Percentiles rank a stretch among this genome's conserved stretches.
Conservation (phyloP, 1,140 invertebrate species). For the Anastrepha obliqua region DNA sequence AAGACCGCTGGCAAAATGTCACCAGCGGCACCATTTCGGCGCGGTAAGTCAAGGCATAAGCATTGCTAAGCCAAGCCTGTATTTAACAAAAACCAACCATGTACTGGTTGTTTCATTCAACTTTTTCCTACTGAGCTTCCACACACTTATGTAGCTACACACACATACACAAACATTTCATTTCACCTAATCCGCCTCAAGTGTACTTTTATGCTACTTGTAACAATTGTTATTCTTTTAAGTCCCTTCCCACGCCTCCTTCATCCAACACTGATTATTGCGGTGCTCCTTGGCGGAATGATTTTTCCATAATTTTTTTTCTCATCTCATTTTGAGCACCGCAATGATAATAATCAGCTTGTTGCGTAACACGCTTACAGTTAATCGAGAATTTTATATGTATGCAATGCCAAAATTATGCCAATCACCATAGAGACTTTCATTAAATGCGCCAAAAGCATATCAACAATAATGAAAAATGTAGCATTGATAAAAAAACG, state of each 20-base stretch:
- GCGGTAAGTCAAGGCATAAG: too few species aligned
- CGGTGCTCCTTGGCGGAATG: neutral
- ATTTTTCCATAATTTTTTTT: conserved; percentile 18
- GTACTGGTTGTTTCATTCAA: neutral
- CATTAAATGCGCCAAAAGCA: neutral
- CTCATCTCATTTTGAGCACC: too few species aligned
- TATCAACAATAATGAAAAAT: neutral
- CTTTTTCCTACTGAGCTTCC: neutral
- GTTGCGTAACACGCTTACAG: neutral
- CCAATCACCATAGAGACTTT: conserved; percentile 24
- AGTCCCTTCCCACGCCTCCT: neutral
- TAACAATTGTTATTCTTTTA: conserved; percentile 25
- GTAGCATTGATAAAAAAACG: neutral
- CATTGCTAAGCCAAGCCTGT: too few species aligned
- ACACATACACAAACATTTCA: neutral
- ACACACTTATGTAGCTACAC: neutral
- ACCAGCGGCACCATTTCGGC: too few species aligned
- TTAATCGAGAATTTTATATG: conserved; percentile 9
- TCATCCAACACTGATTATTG: neutral
- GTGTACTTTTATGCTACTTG: neutral
- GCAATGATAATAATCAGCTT: conserved; percentile 20
- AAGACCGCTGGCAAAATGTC: too few species aligned
- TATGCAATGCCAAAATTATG: neutral
- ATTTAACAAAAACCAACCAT: too few species aligned
- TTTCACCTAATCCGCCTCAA: neutral